Evolutionary conservation across 2,797 vertebrate species (phyloP).

Genomic region (Xyrichtys novacula): DNA sequence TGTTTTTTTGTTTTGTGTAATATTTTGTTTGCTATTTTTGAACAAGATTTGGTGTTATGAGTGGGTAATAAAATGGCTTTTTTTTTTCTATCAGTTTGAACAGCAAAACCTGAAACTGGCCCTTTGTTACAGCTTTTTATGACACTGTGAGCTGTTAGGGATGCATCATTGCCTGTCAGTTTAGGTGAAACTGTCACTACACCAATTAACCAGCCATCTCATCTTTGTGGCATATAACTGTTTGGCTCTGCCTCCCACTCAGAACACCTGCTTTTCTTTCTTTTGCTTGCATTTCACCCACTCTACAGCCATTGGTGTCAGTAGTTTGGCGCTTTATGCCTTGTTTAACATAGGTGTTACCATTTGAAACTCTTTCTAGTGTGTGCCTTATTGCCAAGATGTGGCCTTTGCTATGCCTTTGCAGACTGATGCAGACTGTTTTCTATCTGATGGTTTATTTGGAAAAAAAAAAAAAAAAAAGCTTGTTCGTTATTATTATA

Average conservation of each 20-base stretch:
- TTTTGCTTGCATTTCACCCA: slow-evolving; percentile 62
- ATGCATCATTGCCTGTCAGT: slow-evolving; percentile 32
- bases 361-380: slow-evolving; percentile 70
- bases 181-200: slow-evolving; percentile 26
- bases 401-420: slow-evolving; percentile 83
- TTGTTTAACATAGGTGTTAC: slow-evolving; percentile 74
- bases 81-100: slow-evolving; percentile 34
- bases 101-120: slow-evolving; percentile 29
- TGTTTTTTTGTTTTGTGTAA: slow-evolving; percentile 63
- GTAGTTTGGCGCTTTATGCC: slow-evolving; percentile 72
- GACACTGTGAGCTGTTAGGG: slow-evolving; percentile 31
- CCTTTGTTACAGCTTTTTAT: background rate
- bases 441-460: slow-evolving; percentile 88
- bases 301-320: slow-evolving; percentile 39
- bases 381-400: slow-evolving; percentile 89
- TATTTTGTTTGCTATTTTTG: slow-evolving; percentile 50
- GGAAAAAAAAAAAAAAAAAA: slow-evolving; percentile 84
- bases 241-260: slow-evolving; percentile 48
- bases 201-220: slow-evolving; percentile 27
- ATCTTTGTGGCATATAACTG: slow-evolving; percentile 7
- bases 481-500: slow-evolving; percentile 89
- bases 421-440: slow-evolving; percentile 84
- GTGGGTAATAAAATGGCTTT: slow-evolving; percentile 59
- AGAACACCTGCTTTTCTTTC: slow-evolving; percentile 56
- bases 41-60: slow-evolving; percentile 66